These are phyloP conservation scores for Alexandromys fortis DNA, from an alignment of 2,113 vertebrate species.

Conservation along the genomic window DNA sequence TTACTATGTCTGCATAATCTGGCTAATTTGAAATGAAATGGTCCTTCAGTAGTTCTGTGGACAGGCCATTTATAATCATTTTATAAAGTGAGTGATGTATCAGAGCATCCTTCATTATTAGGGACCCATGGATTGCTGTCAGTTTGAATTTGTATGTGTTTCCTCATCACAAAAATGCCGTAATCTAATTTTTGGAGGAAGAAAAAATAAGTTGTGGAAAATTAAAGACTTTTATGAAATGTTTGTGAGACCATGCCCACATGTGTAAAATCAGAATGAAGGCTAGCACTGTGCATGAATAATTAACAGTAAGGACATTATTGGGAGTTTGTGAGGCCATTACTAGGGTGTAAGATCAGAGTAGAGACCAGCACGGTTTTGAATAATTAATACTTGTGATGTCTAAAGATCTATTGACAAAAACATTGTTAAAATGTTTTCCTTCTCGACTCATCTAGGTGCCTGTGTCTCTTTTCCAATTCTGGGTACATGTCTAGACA, in stretches of 20 bases:
- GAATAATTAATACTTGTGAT: slow-evolving; percentile 41
- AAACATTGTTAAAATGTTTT: background rate
- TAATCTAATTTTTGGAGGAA: slow-evolving; percentile 55
- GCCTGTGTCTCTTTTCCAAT: slow-evolving; percentile 31
- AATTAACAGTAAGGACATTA: slow-evolving; percentile 38
- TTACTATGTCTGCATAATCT: slow-evolving; percentile 57
- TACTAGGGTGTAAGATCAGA: background rate
- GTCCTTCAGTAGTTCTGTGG: slow-evolving; percentile 57
- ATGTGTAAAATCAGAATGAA: background rate
- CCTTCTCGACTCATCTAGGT: background rate
- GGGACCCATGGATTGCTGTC: slow-evolving; percentile 68
- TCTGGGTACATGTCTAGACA: slow-evolving; percentile 61
- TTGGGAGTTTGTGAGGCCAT: background rate
- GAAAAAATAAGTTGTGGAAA: slow-evolving; percentile 37
- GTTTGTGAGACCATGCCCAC: slow-evolving; percentile 2
- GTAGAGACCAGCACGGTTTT: background rate
- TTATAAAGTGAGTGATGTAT: slow-evolving; percentile 35
- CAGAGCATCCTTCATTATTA: slow-evolving; percentile 59
- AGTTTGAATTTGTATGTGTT: slow-evolving; percentile 75
- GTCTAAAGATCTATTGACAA: slow-evolving; percentile 13
- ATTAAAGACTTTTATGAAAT: slow-evolving; percentile 29
- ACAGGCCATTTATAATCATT: slow-evolving; percentile 73
- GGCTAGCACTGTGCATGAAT: background rate
- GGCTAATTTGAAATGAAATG: slow-evolving; percentile 78
- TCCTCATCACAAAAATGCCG: slow-evolving; percentile 70